Percentiles rank a stretch among this genome's conserved stretches.
phyloP scores from a whole-genome alignment of 1,140 invertebrate genomes.

The Teleogryllus occipitalis region DNA sequence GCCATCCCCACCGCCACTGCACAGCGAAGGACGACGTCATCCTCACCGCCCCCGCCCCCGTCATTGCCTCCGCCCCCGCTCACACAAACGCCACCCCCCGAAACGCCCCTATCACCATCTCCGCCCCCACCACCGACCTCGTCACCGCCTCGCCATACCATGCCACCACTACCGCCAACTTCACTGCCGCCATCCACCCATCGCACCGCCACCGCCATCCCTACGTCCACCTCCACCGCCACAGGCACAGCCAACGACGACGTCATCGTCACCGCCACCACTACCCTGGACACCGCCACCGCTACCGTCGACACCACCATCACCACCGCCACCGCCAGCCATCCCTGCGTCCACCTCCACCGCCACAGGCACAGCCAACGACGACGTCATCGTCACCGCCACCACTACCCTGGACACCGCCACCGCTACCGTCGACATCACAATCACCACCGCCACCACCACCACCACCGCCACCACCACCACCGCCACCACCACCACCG shows the following conservation, averaged over 20 bases:
- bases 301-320: background rate
- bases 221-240: background rate
- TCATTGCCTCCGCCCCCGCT: background rate
- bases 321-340: background rate
- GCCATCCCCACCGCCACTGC: background rate
- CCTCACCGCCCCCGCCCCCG: background rate
- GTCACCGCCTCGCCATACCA: background rate
- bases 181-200: background rate
- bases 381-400: too few relatives aligned
- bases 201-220: background rate
- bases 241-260: too few relatives aligned
- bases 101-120: background rate
- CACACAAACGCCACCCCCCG: too few relatives aligned
- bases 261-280: background rate
- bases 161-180: background rate
- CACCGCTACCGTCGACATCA: too few relatives aligned
- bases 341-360: background rate
- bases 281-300: background rate
- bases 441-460: too few relatives aligned
- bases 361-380: background rate
- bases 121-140: background rate
- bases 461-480: too few relatives aligned
- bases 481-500: too few relatives aligned
- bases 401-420: too few relatives aligned
- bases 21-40: background rate